phyloP scores from a whole-genome alignment of 92 coral and sea anemone species.

The Heliopora coerulea region DNA sequence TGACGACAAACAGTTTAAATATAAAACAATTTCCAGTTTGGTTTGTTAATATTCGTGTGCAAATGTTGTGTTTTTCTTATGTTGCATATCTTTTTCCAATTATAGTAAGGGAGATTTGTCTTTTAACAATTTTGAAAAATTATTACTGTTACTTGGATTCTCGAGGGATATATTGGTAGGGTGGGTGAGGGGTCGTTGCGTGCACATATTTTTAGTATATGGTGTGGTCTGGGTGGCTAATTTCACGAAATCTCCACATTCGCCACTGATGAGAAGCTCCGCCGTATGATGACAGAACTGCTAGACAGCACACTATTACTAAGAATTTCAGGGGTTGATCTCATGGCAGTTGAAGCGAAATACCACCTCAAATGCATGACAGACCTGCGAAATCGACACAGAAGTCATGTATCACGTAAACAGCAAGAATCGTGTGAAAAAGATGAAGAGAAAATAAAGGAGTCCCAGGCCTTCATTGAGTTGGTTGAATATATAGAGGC shows the following conservation, averaged over 20 bases:
- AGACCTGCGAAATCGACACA: constrained; percentile 61
- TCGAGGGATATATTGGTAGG: too few relatives aligned
- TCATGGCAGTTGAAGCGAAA: constrained; percentile 68
- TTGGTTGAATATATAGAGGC: constrained; percentile 50
- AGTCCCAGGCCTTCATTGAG: constrained; percentile 64
- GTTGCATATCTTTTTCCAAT: too few relatives aligned
- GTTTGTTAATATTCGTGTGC: too few relatives aligned
- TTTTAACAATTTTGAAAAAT: too few relatives aligned
- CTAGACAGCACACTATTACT: constrained; percentile 54
- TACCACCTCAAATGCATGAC: constrained; percentile 66
- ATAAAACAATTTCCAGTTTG: too few relatives aligned
- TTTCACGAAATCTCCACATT: too few relatives aligned
- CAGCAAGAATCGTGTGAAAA: constrained; percentile 47
- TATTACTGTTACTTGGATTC: too few relatives aligned
- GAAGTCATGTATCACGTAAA: constrained; percentile 46
- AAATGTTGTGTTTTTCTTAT: too few relatives aligned
- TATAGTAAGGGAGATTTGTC: too few relatives aligned
- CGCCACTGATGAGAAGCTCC: constrained; percentile 59
- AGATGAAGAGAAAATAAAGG: constrained; percentile 53
- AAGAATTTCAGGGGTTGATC: constrained; percentile 64
- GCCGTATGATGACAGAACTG: constrained; percentile 61
- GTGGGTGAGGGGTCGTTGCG: too few relatives aligned
- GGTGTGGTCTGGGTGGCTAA: constrained; percentile 51
- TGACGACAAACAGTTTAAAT: too few relatives aligned
- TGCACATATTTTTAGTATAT: too few relatives aligned